Evolutionary conservation across 2,113 vertebrate genomes (phyloP).

Genomic region (Coreoperca whiteheadi): DNA sequence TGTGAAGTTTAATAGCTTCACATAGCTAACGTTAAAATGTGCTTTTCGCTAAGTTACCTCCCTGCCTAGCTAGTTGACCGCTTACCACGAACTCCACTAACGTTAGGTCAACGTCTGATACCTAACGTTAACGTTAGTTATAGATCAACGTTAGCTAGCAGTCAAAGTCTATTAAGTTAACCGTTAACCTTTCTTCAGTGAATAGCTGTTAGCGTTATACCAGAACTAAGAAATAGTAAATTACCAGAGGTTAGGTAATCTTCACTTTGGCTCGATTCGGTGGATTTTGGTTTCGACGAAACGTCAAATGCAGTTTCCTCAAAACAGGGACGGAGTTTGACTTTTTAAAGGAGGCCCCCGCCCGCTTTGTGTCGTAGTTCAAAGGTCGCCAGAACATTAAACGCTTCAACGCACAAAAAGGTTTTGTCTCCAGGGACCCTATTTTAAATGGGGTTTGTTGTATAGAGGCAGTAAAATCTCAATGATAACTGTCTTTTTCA

Average conservation of each 20-base stretch:
- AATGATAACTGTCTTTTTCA: background rate
- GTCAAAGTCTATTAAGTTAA: background rate
- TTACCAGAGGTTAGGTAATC: background rate
- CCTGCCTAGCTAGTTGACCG: background rate
- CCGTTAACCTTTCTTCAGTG: background rate
- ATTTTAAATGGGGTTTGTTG: background rate
- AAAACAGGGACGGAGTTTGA: background rate
- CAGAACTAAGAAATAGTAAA: background rate
- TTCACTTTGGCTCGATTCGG: background rate
- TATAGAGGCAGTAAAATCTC: background rate
- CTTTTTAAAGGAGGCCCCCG: constrained; percentile 42
- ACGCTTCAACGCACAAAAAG: too few species aligned
- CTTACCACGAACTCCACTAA: too few species aligned
- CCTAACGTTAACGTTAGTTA: too few species aligned
- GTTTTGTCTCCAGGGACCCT: too few species aligned
- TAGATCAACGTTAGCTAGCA: background rate
- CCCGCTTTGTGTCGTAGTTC: background rate
- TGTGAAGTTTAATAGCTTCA: background rate
- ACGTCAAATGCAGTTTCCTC: constrained; percentile 13
- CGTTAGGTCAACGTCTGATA: background rate
- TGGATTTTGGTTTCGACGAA: background rate
- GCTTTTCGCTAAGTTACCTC: background rate
- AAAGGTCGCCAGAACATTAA: background rate
- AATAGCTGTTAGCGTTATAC: too few species aligned
- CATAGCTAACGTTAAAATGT: background rate